Evolutionary conservation across 1,140 invertebrate species (phyloP), one percentile per base, ranked within the genome.

Genomic region (Arctopsyche grandis): DNA sequence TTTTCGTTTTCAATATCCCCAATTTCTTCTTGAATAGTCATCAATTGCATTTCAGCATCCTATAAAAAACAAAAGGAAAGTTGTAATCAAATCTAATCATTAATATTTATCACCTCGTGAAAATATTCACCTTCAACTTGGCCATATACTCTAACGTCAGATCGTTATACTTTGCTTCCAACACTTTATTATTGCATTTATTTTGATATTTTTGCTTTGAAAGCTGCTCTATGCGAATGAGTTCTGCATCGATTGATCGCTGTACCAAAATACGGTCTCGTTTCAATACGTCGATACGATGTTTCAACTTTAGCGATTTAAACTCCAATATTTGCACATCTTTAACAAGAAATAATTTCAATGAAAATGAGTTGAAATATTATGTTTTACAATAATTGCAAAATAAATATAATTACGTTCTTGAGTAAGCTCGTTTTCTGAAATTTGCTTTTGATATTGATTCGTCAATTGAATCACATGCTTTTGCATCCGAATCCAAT

Each of bases 271-370:
- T 86, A 9, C 91, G 89, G 80, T 91, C 91, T 60, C 87, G 89
- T 12, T 86, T 84, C 1, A 92, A 87, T 22, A 89, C 86, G 22
- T 92, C 91, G 0, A 93, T 84, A 56, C 93, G 90, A 76, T 90
- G 89, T 52, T 93, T 90, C 5, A 94, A 86, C 81, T 93, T 92
- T 75, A 92, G 85, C 70, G 91, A 92, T 79, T 94, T 94, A 82
- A 94, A 92, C 44, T 94, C 92, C 84, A 94, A 91, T 66, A 95
- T 91, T 83, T 93, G 90, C 24, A 93, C 90, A 83, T 95, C 91
- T 92, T 84, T 3, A 85, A 80, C 69, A 75, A 26, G 78, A 77
- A 77, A 79, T 76, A 79, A 58, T 38, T 58, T 75, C 74, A 43
- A 0, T 71, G 66, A 66, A 24, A n/a, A 73, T 26, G 21, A 26